Conservation (phyloP, 2,888 invertebrate genomes). For the Pogonocherus hispidulus region DNA sequence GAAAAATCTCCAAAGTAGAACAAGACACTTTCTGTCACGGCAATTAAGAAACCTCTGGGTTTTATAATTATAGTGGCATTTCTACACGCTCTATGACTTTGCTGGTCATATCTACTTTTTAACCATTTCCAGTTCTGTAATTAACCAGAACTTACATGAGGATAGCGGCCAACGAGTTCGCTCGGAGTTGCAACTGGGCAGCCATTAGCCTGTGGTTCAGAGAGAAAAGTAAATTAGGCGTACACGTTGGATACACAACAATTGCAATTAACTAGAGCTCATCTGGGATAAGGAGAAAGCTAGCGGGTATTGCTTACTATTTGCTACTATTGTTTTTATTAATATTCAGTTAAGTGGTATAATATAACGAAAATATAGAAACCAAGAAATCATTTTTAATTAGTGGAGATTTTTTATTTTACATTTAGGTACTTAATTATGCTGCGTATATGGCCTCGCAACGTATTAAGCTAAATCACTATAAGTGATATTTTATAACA, state of each 20-base stretch:
- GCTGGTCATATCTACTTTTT: conserved; percentile 52
- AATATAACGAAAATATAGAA: too few species aligned
- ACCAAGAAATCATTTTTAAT: too few species aligned
- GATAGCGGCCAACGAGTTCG: conserved; percentile 41
- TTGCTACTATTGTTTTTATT: too few species aligned
- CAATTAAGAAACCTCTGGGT: conserved; percentile 56
- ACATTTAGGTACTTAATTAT: too few species aligned
- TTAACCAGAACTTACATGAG: conserved; percentile 49
- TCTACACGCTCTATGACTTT: conserved; percentile 59
- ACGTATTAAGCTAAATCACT: too few species aligned
- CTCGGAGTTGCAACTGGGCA: conserved; percentile 28
- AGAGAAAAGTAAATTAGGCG: conserved; percentile 20
- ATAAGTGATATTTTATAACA: too few species aligned
- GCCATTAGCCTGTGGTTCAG: conserved; percentile 20
- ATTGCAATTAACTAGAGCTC: conserved; percentile 30
- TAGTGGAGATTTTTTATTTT: too few species aligned
- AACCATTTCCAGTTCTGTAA: conserved; percentile 53
- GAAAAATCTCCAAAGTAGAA: conserved; percentile 50
- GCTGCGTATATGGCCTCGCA: too few species aligned
- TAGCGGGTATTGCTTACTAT: neutral
- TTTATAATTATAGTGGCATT: conserved; percentile 61
- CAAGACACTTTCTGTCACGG: conserved; percentile 62
- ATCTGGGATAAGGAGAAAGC: conserved; percentile 14
- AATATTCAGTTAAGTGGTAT: too few species aligned
- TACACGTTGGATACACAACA: conserved; percentile 35